Evolutionary conservation across 1,140 invertebrate species (phyloP), one percentile per base, ranked within the genome.

Genomic region (Bombus superbus): DNA sequence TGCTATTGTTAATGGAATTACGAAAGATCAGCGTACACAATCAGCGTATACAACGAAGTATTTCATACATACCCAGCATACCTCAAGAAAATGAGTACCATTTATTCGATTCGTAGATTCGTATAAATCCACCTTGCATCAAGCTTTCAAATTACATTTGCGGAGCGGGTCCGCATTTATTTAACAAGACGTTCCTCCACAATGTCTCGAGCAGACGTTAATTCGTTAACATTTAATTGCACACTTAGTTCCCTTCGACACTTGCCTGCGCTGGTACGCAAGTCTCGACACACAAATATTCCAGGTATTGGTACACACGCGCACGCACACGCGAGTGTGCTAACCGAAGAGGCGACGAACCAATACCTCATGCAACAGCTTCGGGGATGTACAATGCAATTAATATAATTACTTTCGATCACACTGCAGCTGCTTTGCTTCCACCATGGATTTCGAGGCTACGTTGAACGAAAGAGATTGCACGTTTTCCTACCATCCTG

Each of bases 361-460:
- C 86, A 90, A 88, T 90, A 88, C 86, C 62, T 80, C 69, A 64
- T 69, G 81, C 73, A 83, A 79, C 71, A 74, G 64, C 87, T 76
- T 76, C 77, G 64, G 77, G 79, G 83, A 88, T 86, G 83, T 85
- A 71, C 89, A 80, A 83, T 86, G 84, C 90, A 91, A 91, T 91
- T 91, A 91, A 91, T 91, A 91, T 91, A 91, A 91, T 91, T 90
- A 91, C 90, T 91, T 91, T 89, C 89, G 87, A 91, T 91, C 86
- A 81, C 71, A 82, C 62, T 53, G 64, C 73, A 73, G 28, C n/a
- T 35, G 32, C 44, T 77, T 28, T 35, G 62, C 44, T 40, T 38
- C 32, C n/a, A 35, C 4, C 25, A 25, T 40, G 40, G 11, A 47
- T 44, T 62, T 71, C 76, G 53, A 35, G 32, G 13, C 68, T 15